Conservation (phyloP, 2,888 invertebrate species). For the Rotaria magnacalcarata region DNA sequence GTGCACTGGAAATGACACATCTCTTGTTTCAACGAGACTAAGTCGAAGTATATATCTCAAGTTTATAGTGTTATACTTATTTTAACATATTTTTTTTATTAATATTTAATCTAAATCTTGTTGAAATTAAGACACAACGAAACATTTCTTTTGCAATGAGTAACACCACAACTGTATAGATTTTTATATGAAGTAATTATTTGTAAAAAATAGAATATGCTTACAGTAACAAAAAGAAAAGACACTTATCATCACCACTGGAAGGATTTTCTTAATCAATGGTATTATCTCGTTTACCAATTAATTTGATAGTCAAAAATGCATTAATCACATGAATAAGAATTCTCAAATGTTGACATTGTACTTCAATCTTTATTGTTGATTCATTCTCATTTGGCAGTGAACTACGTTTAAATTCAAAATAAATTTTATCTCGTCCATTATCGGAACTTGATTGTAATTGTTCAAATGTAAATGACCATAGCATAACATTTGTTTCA, state of each 20-base stretch:
- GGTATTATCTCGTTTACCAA: neutral
- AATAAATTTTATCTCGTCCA: conserved; percentile 26
- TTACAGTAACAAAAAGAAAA: neutral
- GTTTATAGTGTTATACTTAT: too few relatives aligned
- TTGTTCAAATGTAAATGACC: conserved; percentile 18
- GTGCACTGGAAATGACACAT: too few relatives aligned
- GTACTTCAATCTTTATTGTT: neutral
- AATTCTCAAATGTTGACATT: conserved; percentile 29
- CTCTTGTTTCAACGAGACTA: too few relatives aligned
- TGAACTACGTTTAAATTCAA: neutral
- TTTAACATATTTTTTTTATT: too few relatives aligned
- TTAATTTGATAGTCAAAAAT: conserved; percentile 27
- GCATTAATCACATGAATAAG: conserved; percentile 29
- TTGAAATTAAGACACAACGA: too few relatives aligned
- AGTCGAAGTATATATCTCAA: too few relatives aligned
- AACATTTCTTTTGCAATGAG: neutral
- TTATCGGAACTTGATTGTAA: conserved; percentile 35
- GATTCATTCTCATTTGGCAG: neutral
- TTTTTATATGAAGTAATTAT: neutral
- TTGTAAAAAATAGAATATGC: neutral
- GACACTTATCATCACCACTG: conserved; percentile 3
- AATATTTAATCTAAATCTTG: too few relatives aligned
- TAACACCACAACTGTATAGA: conserved; percentile 9
- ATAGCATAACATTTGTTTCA: conserved; percentile 2
- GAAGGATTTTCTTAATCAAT: neutral